Evolutionary conservation across 2,113 vertebrate genomes (phyloP).

Genomic region (Orientallactaga bullata): DNA sequence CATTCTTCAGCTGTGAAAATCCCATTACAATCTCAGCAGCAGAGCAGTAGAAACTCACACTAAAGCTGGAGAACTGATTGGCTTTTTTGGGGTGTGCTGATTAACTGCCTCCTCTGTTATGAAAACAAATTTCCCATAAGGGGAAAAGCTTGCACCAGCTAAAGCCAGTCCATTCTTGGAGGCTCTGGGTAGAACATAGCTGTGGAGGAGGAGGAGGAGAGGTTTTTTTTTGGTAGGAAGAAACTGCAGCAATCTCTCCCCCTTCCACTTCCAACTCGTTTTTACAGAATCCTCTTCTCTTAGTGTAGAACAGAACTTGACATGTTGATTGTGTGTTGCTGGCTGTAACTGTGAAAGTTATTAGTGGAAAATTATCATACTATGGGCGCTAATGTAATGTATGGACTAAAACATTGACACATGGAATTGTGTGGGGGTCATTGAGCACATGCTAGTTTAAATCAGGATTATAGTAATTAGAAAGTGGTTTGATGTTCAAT

Average conservation of each 20-base stretch:
- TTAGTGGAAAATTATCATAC: constrained; percentile 74
- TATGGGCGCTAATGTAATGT: constrained; percentile 64
- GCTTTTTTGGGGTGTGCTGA: constrained; percentile 60
- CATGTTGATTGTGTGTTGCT: constrained; percentile 53
- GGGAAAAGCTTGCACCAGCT: constrained; percentile 65
- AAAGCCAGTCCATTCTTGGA: constrained; percentile 67
- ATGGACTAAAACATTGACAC: not conserved
- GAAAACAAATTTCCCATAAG: constrained; percentile 53
- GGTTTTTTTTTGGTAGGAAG: constrained; percentile 34
- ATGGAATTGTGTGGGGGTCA: not conserved
- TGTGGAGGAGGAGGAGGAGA: not conserved
- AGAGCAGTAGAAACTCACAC: not conserved
- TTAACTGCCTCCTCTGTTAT: constrained; percentile 51
- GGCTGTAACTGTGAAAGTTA: constrained; percentile 74
- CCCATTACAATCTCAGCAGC: constrained; percentile 67
- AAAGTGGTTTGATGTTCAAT: not conserved
- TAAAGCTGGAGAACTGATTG: not conserved
- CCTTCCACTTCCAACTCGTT: constrained; percentile 54
- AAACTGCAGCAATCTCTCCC: not conserved
- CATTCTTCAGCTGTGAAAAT: constrained; percentile 75
- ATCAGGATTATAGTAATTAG: not conserved
- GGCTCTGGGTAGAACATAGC: not conserved
- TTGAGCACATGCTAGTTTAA: not conserved
- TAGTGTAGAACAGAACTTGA: constrained; percentile 65
- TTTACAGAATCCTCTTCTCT: constrained; percentile 58